phyloP scores from a whole-genome alignment of 1,140 invertebrate species.

The Drosophila yakuba region DNA sequence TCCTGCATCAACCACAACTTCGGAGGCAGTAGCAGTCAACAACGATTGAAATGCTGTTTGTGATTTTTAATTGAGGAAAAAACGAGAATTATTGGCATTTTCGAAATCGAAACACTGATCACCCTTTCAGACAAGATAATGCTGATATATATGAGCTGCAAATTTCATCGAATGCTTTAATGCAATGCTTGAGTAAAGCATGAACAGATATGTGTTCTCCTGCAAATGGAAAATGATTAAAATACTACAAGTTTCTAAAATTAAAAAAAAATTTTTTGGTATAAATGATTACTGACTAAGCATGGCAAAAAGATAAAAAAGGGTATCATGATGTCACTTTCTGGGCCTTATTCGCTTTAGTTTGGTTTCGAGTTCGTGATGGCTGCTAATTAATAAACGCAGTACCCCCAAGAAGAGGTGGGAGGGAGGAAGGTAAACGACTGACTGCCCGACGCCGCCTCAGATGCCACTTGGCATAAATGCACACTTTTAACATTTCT shows the following conservation, averaged over 20 bases:
- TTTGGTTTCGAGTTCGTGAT: slow-evolving; percentile 32
- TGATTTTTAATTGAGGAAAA: slow-evolving; percentile 79
- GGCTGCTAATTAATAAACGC: slow-evolving; percentile 79
- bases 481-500: slow-evolving; percentile 83
- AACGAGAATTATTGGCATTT: slow-evolving; percentile 29
- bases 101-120: slow-evolving; percentile 1
- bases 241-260: no score
- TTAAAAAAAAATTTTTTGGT: no score
- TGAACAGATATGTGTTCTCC: no score
- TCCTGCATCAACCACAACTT: slow-evolving; percentile 53
- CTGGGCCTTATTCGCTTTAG: slow-evolving; percentile 22
- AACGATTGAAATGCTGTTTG: slow-evolving; percentile 71
- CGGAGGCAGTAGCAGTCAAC: slow-evolving; percentile 35
- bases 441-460: slow-evolving; percentile 52
- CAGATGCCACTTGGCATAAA: slow-evolving; percentile 81
- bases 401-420: slow-evolving; percentile 35
- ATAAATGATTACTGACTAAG: no score
- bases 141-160: no score
- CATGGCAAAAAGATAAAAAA: background rate
- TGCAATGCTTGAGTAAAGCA: no score
- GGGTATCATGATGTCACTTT: slow-evolving; percentile 4
- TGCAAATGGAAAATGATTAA: no score
- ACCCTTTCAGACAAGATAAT: slow-evolving; percentile 1
- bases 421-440: slow-evolving; percentile 12
- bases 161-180: no score